Percentiles rank a stretch among this genome's conserved stretches.
These are phyloP conservation scores for Zoroaster sp. DNA, from an alignment of 53 echinoderm and acorn worm species.

Conservation along the genomic window DNA sequence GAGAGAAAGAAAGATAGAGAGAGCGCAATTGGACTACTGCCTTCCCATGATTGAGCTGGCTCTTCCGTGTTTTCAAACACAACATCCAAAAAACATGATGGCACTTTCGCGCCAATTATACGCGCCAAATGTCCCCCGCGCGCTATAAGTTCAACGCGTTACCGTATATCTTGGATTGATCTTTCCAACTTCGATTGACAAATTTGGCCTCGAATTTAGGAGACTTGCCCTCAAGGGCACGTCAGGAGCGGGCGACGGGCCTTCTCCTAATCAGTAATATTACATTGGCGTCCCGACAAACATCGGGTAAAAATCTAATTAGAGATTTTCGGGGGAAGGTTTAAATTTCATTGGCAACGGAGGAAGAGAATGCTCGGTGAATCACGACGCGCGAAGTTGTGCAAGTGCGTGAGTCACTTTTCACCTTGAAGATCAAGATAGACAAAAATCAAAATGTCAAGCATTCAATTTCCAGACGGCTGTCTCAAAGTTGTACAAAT, in stretches of 20 bases:
- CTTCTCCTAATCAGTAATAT: slow-evolving; percentile 12
- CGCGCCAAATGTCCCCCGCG: not conserved
- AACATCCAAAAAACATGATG: slow-evolving; percentile 8
- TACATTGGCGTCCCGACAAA: slow-evolving; percentile 40
- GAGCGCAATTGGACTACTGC: not conserved
- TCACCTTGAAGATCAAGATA: slow-evolving; percentile 8
- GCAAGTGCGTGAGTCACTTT: slow-evolving; percentile 19
- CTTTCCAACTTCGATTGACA: not conserved
- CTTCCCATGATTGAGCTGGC: not conserved
- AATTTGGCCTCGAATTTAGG: slow-evolving; percentile 5
- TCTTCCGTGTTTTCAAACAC: slow-evolving; percentile 38
- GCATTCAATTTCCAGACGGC: not conserved
- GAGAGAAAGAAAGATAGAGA: slow-evolving; percentile 1
- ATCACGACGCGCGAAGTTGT: not conserved
- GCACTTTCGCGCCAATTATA: not conserved
- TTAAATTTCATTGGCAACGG: slow-evolving; percentile 27
- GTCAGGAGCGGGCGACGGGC: not conserved
- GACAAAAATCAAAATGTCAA: slow-evolving; percentile 15
- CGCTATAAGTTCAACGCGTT: not conserved
- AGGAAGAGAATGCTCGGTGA: not conserved
- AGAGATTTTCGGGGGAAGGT: slow-evolving; percentile 6
- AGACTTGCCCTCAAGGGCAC: slow-evolving; percentile 3
- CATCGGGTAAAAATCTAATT: slow-evolving; percentile 35
- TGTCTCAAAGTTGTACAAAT: not conserved
- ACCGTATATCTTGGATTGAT: not conserved